Evolutionary conservation across 2,888 invertebrate genomes (phyloP), one percentile per base, ranked within the genome.

Genomic region (Lepidochitona cinerea): DNA sequence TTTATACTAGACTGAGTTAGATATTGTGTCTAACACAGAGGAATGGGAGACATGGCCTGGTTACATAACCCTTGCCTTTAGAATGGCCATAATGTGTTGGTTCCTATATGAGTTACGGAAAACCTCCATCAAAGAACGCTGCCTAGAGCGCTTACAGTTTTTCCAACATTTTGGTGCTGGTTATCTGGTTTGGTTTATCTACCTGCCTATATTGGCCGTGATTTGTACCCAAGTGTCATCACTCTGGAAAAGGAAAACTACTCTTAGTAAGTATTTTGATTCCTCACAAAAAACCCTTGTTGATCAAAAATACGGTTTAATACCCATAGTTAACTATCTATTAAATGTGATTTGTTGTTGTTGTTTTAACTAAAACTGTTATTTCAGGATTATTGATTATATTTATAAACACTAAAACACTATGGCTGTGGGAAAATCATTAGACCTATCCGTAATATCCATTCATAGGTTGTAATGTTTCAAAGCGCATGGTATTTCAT

Each of bases 41-140:
- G 97, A 98, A 89, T 99, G 97, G 92, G 97, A 98, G 91, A 97
- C 98, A 0, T 97, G 97, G 96, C 98, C 98, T 0, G 98, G 98
- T 5, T 97, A 97, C 95, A 93, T 98, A 78, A 96, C 98, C 77
- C 93, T 99, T 0, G 94, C 95, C 36, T 94, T 98, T 81, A 93
- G 97, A 65, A 94, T 96, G 67, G 92, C 94, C 68, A 96, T 97
- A 84, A 97, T 96, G 94, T 92, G 95, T 69, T 97, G 97, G 97
- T 97, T 97, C 90, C 92, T 97, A 37, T 93, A 94, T 72, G 92
- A 92, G 81, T 91, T 94, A 67, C 93, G 95, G 53, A 94, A 93
- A 75, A 95, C 96, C 4, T 95, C 96, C 94, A 92, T 94, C 79
- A 94, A 80, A 83, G 96, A 96, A 88, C 94, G 95, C 89, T 95